Evolutionary conservation across 1,140 invertebrate species (phyloP).

Genomic region (Drosophila orosa): DNA sequence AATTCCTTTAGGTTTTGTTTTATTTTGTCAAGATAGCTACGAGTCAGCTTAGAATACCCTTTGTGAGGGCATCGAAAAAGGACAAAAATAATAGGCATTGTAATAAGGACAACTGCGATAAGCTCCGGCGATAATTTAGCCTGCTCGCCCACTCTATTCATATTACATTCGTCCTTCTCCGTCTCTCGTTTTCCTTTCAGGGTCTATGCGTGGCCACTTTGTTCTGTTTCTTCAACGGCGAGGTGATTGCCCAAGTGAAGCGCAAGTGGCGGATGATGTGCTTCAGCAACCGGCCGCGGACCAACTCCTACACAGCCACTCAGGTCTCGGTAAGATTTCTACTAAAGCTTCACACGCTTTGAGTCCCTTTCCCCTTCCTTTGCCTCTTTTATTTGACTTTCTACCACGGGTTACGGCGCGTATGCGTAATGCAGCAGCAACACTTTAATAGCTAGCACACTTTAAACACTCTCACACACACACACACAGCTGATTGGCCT

Average conservation of each 20-base stretch:
- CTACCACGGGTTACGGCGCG: constrained; percentile 70
- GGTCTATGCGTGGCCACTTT: constrained; percentile 95
- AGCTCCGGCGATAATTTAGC: constrained; percentile 16
- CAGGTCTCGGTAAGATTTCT: constrained; percentile 91
- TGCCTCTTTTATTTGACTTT: constrained; percentile 30
- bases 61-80: constrained; percentile 10
- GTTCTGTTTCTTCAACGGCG: constrained; percentile 98
- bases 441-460: constrained; percentile 18
- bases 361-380: constrained; percentile 4
- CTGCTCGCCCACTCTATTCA: constrained; percentile 9
- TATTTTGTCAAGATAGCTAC: neutral
- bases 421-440: constrained; percentile 70
- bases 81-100: constrained; percentile 33
- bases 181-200: constrained; percentile 85
- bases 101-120: constrained; percentile 45
- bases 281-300: constrained; percentile 88
- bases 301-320: constrained; percentile 92
- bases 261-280: constrained; percentile 90
- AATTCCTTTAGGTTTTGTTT: neutral
- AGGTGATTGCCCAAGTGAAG: constrained; percentile 93
- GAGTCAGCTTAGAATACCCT: neutral
- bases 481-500: constrained; percentile 38
- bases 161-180: neutral
- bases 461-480: constrained; percentile 5
- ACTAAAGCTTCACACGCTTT: constrained; percentile 71